Percentiles rank a stretch among this genome's conserved stretches.
These are phyloP conservation scores for Leptinotarsa defecta DNA, from an alignment of 1,140 invertebrate species.

Conservation along the genomic window DNA sequence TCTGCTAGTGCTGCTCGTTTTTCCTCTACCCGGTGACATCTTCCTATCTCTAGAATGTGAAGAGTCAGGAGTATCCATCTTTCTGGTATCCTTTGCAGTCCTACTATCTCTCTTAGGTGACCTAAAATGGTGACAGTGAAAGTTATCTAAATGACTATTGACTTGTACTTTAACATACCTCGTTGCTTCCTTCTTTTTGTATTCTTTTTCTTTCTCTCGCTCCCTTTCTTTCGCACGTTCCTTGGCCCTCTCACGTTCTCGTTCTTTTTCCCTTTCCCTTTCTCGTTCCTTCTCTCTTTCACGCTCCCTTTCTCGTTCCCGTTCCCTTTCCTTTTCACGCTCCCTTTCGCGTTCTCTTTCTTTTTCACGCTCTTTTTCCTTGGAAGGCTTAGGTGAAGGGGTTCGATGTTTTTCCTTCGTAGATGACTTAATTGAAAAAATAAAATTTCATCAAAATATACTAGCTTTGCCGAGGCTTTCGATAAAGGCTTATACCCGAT, in stretches of 20 bases:
- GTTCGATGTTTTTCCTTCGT: conserved; percentile 51
- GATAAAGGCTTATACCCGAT: too few species aligned
- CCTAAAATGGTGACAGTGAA: not conserved
- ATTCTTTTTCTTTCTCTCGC: conserved; percentile 51
- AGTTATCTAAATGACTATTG: too few species aligned
- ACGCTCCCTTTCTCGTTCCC: conserved; percentile 46
- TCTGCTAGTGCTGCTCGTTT: conserved; percentile 35
- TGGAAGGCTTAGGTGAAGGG: conserved; percentile 51
- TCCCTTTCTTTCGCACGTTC: conserved; percentile 50
- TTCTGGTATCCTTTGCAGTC: conserved; percentile 45
- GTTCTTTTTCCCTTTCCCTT: conserved; percentile 48
- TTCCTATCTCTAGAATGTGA: conserved; percentile 51
- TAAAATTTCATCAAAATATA: too few species aligned
- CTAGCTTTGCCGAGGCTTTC: too few species aligned
- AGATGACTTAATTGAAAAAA: too few species aligned
- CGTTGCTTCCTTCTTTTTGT: conserved; percentile 47
- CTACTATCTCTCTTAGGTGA: conserved; percentile 48
- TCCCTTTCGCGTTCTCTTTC: conserved; percentile 50
- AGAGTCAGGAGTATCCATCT: conserved; percentile 53
- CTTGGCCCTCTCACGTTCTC: conserved; percentile 52
- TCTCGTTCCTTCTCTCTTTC: conserved; percentile 52
- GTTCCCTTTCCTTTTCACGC: conserved; percentile 47
- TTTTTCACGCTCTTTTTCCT: conserved; percentile 54
- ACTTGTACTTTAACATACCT: not conserved
- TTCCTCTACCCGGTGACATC: conserved; percentile 43